Base-by-base conservation (phyloP, 37 sponge, comb jelly and placozoan species). In the Ephydatia muelleri region DNA sequence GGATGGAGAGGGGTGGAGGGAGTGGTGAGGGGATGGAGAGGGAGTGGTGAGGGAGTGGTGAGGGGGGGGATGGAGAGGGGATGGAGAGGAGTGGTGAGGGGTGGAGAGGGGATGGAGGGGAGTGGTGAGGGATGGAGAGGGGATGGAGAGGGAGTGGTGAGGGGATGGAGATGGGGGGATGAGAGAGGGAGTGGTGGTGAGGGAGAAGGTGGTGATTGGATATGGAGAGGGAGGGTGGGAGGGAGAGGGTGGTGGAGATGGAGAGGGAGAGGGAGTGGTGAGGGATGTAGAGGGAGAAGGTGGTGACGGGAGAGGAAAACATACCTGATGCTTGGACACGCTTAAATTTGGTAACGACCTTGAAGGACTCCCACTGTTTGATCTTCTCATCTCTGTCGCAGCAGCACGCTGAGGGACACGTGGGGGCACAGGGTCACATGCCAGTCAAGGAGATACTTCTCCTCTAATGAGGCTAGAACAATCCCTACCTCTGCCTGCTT, bases 361-460 rank as follows among this genome's bases (percentile, higher is more conserved):
- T 75, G 65, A 90, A 90, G 38, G 68, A 65, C 72, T 90, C 90
- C 90, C 90, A 90, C 82, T 90, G 90, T n/a, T 85, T 65, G 47
- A 90, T 90, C 78, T 68, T 85, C 73, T 77, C 86, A 11, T 85
- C 86, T 69, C 86, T 67, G 43, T 90, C 86, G 76, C 57, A 2
- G 70, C 86, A 77, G 80, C 29, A 77, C 73, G 67, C 90, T 90
- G 80, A 6, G 27, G 9, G 6, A n/a, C 37, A 28, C 21, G 0
- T 70, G 65, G 12, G 26, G 47, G 4, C 32, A 83, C 27, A 31
- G 23, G 75, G 75, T 38, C 34, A 36, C 33, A 75, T 16, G 21
- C 19, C 37, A 38, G 8, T 11, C 73, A 73, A 36, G 3, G 16
- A 30, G 16, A 31, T 23, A 31, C 38, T 37, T 73, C 3, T 8